Base-by-base conservation (phyloP, 2,113 vertebrate species). In the Okapia johnstoni region DNA sequence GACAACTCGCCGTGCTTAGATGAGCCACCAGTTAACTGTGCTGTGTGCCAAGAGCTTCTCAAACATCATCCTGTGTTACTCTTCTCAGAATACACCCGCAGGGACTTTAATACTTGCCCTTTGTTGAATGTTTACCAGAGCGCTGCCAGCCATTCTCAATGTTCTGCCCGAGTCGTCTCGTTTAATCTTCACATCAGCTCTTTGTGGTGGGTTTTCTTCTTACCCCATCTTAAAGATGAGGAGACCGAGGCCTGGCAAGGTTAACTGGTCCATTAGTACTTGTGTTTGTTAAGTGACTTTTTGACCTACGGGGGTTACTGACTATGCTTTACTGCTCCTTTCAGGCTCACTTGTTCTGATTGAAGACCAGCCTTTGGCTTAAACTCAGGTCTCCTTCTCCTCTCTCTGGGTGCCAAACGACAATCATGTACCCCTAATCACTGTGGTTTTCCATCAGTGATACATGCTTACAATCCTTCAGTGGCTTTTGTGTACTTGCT, bases 221-320 rank as follows among this genome's bases (percentile, higher is more conserved):
- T 33, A 58, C 48, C 21, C 54, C 43, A 28, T 79, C 85, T 61
- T 81, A 92, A 91, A 88, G n/a, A 66, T 13, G 73, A 66, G 83
- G 66, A 96, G 92, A 83, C 28, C 7, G 52, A 94, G 88, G 43
- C 50, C 23, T 28, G n/a, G 6, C 13, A 1, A 25, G 14, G 52
- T 58, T 83, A 28, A 60, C 40, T 66, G 54, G 46, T 54, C n/a
- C 58, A 2, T n/a, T 30, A 2, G 25, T 26, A 5, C 14, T 5
- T 58, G 63, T 83, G 73, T 80, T 54, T 89, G 46, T 21, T 61
- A n/a, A 58, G 33, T 73, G 88, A 85, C 76, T 70, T 0, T 55
- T n/a, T 30, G 66, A 92, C 70, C 61, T 46, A 17, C 2, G 0
- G 15, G 8, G 36, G 33, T 30, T 63, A 46, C 46, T 19, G 3